Conservation (phyloP, 1,140 invertebrate genomes). For the Drosophila tani region DNA sequence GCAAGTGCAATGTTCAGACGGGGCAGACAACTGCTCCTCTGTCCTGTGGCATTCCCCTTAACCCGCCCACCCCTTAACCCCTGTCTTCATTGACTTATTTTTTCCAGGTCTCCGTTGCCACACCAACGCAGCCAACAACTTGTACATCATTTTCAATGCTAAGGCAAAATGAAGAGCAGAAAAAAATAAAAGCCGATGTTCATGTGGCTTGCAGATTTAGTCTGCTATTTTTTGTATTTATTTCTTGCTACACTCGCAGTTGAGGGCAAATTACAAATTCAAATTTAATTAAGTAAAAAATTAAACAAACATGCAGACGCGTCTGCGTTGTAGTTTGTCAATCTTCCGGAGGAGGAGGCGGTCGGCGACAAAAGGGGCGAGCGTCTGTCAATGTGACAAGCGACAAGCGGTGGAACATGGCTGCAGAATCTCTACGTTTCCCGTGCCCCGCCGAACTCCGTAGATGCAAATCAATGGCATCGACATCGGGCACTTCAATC, state of each 20-base stretch:
- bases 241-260: slow-evolving; percentile 53
- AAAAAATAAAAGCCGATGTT: slow-evolving; percentile 38
- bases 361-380: slow-evolving; percentile 2
- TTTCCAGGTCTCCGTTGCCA: slow-evolving; percentile 59
- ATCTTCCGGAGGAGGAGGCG: slow-evolving; percentile 14
- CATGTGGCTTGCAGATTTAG: slow-evolving; percentile 77
- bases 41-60: background rate
- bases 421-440: background rate
- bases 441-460: background rate
- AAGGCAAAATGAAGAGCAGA: slow-evolving; percentile 70
- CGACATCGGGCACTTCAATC: slow-evolving; percentile 76
- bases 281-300: slow-evolving; percentile 84
- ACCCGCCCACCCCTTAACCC: slow-evolving; percentile 13
- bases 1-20: slow-evolving; percentile 41
- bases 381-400: slow-evolving; percentile 79
- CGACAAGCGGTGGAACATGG: slow-evolving; percentile 76
- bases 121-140: slow-evolving; percentile 77
- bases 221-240: slow-evolving; percentile 47
- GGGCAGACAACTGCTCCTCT: slow-evolving; percentile 34
- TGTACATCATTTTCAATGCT: slow-evolving; percentile 83
- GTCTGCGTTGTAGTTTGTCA: slow-evolving; percentile 78
- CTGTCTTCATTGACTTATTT: slow-evolving; percentile 34
- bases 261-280: slow-evolving; percentile 80
- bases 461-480: slow-evolving; percentile 74
- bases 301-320: slow-evolving; percentile 81